Conservation (phyloP, 2,888 invertebrate genomes). For the Ypsolopha sequella region DNA sequence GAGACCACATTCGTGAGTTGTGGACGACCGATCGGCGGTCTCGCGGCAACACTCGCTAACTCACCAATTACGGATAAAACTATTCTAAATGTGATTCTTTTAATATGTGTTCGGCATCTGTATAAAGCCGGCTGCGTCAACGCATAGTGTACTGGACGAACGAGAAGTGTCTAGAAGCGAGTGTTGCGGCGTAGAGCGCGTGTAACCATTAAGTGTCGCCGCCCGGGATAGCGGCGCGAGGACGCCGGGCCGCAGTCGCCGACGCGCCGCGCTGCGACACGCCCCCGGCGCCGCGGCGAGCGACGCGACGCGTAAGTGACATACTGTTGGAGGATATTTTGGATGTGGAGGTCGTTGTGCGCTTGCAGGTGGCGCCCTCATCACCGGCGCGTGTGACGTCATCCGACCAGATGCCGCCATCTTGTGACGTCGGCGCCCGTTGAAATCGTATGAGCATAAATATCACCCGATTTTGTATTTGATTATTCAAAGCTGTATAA, state of each 20-base stretch:
- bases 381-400: too few relatives aligned
- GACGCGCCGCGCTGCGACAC: neutral
- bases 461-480: too few relatives aligned
- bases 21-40: slow-evolving; percentile 25
- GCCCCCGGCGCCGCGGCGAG: neutral
- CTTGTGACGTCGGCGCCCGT: too few relatives aligned
- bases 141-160: neutral
- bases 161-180: neutral
- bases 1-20: slow-evolving; percentile 37
- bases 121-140: slow-evolving; percentile 3
- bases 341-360: slow-evolving; percentile 73
- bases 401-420: too few relatives aligned
- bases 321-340: slow-evolving; percentile 47
- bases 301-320: neutral
- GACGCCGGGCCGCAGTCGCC: slow-evolving; percentile 5
- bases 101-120: too few relatives aligned
- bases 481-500: too few relatives aligned
- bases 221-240: slow-evolving; percentile 1
- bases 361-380: slow-evolving; percentile 10
- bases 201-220: slow-evolving; percentile 4
- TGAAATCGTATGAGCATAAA: too few relatives aligned
- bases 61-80: neutral
- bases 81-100: too few relatives aligned
- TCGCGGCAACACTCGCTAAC: neutral
- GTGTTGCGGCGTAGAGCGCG: slow-evolving; percentile 2